Evolutionary conservation across 2,113 vertebrate species (phyloP).

Genomic region (Tamias sibiricus): DNA sequence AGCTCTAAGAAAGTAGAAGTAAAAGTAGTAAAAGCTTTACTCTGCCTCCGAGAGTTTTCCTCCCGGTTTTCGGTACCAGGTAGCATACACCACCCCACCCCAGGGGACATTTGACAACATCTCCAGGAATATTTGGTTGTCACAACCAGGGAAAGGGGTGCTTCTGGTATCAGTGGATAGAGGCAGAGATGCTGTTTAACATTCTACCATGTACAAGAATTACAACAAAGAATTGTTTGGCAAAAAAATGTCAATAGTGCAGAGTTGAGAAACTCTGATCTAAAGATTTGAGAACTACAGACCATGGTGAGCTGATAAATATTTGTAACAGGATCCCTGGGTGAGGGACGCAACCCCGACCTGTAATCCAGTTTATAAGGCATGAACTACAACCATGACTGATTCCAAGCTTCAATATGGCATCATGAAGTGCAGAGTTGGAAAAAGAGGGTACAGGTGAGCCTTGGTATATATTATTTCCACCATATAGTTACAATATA

Average conservation of each 20-base stretch:
- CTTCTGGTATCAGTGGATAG: background rate
- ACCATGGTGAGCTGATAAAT: background rate
- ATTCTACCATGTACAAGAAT: background rate
- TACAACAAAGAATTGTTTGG: background rate
- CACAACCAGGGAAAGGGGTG: background rate
- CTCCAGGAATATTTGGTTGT: background rate
- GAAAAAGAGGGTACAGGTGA: background rate
- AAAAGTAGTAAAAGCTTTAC: no score
- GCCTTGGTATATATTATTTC: background rate
- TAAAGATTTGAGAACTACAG: background rate
- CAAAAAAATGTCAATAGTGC: background rate
- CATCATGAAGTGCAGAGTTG: background rate
- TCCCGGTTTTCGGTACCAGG: no score
- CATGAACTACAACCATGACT: background rate
- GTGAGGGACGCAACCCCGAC: background rate
- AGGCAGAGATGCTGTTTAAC: background rate
- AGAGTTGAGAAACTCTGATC: background rate
- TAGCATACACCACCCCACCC: no score
- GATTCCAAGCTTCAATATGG: background rate
- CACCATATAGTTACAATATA: background rate
- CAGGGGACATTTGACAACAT: background rate
- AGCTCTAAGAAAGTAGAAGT: no score
- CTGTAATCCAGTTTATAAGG: background rate
- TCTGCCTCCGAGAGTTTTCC: no score
- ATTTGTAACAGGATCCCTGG: background rate